Evolutionary conservation across 2,888 invertebrate species (phyloP).

Genomic region (Thymelicus sylvestris): DNA sequence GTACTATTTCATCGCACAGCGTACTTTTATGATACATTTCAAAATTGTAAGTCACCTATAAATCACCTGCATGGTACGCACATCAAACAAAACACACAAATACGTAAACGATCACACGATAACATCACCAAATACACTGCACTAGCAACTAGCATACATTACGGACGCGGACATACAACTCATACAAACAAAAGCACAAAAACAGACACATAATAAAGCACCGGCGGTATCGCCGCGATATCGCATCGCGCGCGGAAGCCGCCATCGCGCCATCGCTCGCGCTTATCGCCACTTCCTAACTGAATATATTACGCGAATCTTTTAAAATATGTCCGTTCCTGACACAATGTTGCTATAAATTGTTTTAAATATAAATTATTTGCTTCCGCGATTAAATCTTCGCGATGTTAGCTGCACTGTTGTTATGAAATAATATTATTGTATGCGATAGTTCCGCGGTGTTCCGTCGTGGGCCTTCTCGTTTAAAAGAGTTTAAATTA

Average conservation of each 20-base stretch:
- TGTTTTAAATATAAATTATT: slow-evolving; percentile 38
- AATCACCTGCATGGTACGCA: no score
- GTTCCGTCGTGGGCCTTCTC: no score
- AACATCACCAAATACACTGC: no score
- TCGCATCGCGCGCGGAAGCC: slow-evolving; percentile 59
- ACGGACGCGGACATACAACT: background rate
- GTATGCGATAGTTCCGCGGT: background rate
- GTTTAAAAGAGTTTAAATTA: no score
- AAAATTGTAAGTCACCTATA: no score
- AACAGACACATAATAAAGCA: slow-evolving; percentile 26
- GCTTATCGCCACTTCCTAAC: slow-evolving; percentile 51
- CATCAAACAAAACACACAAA: no score
- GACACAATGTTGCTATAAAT: slow-evolving; percentile 32
- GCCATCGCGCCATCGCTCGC: slow-evolving; percentile 47
- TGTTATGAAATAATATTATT: slow-evolving; percentile 14
- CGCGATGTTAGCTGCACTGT: slow-evolving; percentile 10
- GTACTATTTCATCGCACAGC: no score
- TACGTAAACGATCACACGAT: no score
- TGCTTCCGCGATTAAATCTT: slow-evolving; percentile 32
- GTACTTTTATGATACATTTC: no score
- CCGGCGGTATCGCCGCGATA: slow-evolving; percentile 41
- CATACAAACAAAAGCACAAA: slow-evolving; percentile 21
- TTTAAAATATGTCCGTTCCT: slow-evolving; percentile 34
- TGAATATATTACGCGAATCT: slow-evolving; percentile 37
- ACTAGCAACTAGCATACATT: no score